Evolutionary conservation across 2,888 invertebrate genomes (phyloP).

Genomic region (Zonitis immaculata): DNA sequence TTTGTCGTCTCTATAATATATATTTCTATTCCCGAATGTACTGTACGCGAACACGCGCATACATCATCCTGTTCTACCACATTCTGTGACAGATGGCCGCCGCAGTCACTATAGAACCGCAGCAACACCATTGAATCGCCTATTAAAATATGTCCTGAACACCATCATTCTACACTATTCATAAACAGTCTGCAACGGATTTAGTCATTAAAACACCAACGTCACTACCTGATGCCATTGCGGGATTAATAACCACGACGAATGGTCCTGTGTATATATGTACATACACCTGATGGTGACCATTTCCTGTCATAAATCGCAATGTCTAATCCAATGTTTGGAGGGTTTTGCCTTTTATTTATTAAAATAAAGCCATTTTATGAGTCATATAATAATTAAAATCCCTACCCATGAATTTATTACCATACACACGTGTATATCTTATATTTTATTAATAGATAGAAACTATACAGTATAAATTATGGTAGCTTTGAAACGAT

Average conservation of each 20-base stretch:
- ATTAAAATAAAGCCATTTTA: background rate
- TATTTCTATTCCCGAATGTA: slow-evolving; percentile 18
- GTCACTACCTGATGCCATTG: slow-evolving; percentile 41
- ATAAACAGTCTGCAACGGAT: slow-evolving; percentile 35
- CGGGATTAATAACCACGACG: slow-evolving; percentile 37
- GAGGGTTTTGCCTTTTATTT: background rate
- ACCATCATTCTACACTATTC: slow-evolving; percentile 22
- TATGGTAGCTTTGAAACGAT: too few species aligned
- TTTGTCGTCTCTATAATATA: slow-evolving; percentile 4
- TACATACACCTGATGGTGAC: slow-evolving; percentile 32
- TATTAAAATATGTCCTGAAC: slow-evolving; percentile 37
- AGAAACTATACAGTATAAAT: background rate
- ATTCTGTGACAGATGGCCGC: slow-evolving; percentile 40
- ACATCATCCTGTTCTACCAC: slow-evolving; percentile 37
- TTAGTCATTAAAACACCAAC: slow-evolving; percentile 39
- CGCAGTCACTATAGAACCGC: slow-evolving; percentile 33
- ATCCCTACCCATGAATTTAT: background rate
- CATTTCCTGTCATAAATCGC: slow-evolving; percentile 16
- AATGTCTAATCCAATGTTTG: background rate
- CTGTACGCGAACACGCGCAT: slow-evolving; percentile 36
- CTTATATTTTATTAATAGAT: background rate
- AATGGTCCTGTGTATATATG: too few species aligned
- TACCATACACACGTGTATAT: background rate
- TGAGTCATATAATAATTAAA: background rate
- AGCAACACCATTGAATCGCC: slow-evolving; percentile 33